These are phyloP conservation scores for Scaptodrosophila latifasciaeformis DNA, from an alignment of 2,888 invertebrate genomes.

Conservation along the genomic window DNA sequence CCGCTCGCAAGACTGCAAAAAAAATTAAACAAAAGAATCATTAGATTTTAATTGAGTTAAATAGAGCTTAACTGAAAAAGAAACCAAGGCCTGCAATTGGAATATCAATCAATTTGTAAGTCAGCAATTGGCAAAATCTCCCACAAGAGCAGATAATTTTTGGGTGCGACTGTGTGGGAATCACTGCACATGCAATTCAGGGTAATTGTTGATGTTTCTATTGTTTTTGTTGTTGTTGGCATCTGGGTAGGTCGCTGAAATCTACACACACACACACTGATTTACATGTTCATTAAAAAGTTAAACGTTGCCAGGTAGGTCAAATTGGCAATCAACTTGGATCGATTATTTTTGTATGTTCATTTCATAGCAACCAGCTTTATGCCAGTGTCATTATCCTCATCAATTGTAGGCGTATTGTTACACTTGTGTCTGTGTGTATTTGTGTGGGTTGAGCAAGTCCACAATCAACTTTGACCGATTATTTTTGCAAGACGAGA, in stretches of 20 bases:
- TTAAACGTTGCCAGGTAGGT: slow-evolving; percentile 19
- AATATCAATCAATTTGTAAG: slow-evolving; percentile 32
- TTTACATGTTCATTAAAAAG: slow-evolving; percentile 5
- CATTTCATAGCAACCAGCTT: neutral
- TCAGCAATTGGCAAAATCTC: neutral
- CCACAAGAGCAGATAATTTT: slow-evolving; percentile 12
- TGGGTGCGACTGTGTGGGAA: slow-evolving; percentile 54
- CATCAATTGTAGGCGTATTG: neutral
- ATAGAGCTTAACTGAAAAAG: slow-evolving; percentile 59
- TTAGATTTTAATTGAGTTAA: slow-evolving; percentile 34
- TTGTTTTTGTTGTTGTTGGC: slow-evolving; percentile 29
- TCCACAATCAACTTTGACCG: too few species aligned
- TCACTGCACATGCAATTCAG: slow-evolving; percentile 48
- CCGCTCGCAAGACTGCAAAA: neutral
- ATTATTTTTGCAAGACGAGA: neutral
- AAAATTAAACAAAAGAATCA: neutral
- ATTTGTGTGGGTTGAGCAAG: too few species aligned
- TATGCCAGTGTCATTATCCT: slow-evolving; percentile 2
- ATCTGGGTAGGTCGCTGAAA: slow-evolving; percentile 30
- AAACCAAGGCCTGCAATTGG: slow-evolving; percentile 39
- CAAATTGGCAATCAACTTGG: neutral
- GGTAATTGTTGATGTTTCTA: slow-evolving; percentile 11
- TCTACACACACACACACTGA: slow-evolving; percentile 30
- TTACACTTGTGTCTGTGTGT: too few species aligned
- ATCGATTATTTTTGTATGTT: too few species aligned